phyloP scores from a whole-genome alignment of 2,797 vertebrate genomes.

The Sebastes hubbsi region DNA sequence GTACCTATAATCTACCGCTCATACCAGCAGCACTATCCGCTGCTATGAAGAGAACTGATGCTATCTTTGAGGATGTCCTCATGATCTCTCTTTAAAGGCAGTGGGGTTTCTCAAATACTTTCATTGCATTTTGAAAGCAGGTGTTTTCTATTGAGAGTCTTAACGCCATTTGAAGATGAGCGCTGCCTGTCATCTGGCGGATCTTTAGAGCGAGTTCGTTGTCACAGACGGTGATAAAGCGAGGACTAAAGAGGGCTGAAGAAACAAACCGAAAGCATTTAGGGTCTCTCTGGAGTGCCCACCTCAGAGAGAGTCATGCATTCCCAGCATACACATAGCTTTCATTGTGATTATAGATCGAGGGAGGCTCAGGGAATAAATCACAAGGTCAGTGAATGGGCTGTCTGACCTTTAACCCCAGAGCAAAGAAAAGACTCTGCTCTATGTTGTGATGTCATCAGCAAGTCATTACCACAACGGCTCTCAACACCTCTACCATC shows the following conservation, averaged over 20 bases:
- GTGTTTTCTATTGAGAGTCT: constrained; percentile 43
- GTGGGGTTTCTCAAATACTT: constrained; percentile 36
- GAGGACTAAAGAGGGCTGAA: constrained; percentile 32
- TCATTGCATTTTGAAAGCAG: constrained; percentile 53
- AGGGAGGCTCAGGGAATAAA: constrained; percentile 75
- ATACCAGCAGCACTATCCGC: constrained; percentile 37
- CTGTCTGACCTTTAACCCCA: constrained; percentile 76
- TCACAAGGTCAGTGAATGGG: constrained; percentile 77
- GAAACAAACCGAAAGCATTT: constrained; percentile 37
- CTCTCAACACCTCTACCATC: constrained; percentile 75
- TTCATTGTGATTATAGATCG: constrained; percentile 76
- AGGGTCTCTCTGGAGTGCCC: constrained; percentile 28
- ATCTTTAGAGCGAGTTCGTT: constrained; percentile 10
- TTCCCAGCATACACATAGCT: constrained; percentile 67
- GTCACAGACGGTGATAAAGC: constrained; percentile 36
- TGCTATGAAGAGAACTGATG: constrained; percentile 41
- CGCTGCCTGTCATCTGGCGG: constrained; percentile 1
- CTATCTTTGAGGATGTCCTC: constrained; percentile 49
- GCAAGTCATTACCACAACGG: constrained; percentile 74
- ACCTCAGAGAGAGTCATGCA: constrained; percentile 52
- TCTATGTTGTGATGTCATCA: constrained; percentile 80
- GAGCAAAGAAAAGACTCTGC: constrained; percentile 72
- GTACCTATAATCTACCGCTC: constrained; percentile 29
- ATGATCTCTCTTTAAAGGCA: constrained; percentile 9
- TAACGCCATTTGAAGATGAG: constrained; percentile 29